Evolutionary conservation across 1,140 invertebrate genomes (phyloP).

Genomic region (Latrodectus geometricus): DNA sequence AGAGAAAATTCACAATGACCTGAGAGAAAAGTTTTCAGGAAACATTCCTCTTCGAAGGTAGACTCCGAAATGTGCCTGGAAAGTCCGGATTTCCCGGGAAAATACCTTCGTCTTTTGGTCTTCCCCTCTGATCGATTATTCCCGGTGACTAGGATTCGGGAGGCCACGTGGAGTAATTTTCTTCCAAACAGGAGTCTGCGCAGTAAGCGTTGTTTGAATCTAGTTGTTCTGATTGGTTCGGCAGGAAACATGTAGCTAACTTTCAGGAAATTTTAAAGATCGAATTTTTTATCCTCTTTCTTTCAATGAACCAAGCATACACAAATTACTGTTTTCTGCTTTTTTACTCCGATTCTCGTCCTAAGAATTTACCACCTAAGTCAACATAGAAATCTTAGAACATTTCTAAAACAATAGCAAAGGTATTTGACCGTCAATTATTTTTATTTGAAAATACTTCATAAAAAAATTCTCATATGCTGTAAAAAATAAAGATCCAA

Average conservation of each 20-base stretch:
- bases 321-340: no score
- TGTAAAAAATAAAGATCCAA: no score
- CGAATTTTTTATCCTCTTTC: no score
- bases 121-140: constrained; percentile 36
- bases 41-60: neutral
- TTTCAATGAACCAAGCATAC: no score
- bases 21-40: neutral
- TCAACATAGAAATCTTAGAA: no score
- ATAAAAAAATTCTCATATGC: no score
- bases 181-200: neutral
- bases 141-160: constrained; percentile 2
- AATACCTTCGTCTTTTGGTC: constrained; percentile 16
- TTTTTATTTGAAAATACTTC: no score
- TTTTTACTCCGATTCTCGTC: no score
- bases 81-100: constrained; percentile 37
- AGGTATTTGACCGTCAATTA: no score
- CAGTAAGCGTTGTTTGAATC: neutral
- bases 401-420: no score
- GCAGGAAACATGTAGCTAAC: neutral
- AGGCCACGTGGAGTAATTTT: constrained; percentile 23
- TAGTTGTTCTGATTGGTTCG: neutral
- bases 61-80: neutral
- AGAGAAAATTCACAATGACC: neutral
- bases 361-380: no score
- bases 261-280: neutral